Base-by-base conservation (phyloP, 2,113 vertebrate genomes). In the Asarcornis scutulata region DNA sequence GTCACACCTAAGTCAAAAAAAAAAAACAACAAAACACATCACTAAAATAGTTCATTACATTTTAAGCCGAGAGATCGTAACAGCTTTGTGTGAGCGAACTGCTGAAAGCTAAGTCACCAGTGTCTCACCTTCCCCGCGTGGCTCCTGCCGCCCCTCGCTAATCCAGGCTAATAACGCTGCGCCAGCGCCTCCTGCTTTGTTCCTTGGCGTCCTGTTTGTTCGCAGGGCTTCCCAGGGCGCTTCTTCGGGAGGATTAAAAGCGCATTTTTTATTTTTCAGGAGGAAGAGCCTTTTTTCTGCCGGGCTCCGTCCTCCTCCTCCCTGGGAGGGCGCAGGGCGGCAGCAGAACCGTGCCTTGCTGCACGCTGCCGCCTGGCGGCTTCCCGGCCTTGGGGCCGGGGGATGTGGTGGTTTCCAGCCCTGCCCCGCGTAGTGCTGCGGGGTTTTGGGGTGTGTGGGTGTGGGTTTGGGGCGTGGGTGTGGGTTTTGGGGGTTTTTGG, bases 321-420 rank as follows among this genome's bases (percentile, higher is more conserved):
- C 21, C 22, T 13, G 50, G 50, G 50, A 50, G 50, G 50, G 50
- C 50, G 46, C 46, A 11, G 46, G 46, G 46, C 50, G 48, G 48
- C 22, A 22, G 22, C 50, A 13, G 23, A 11, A 20, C 50, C 50
- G 23, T 50, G 50, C 62, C 62, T 84, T 79, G 48, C 68, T 83
- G 56, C 36, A 46, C 44, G 74, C 79, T 83, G 91, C 91, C 91
- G 83, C 82, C 85, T 88, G 52, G 66, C 59, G 91, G 91, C 32
- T 36, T 23, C 68, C 60, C 3, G n/a, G n/a, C n/a, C 22, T 62
- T 13, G n/a, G 59, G 22, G 13, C 15, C 6, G 22, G 59, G 59
- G n/a, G 31, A 13, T 23, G 48, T 12, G 48, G 22, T 7, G 48
- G 48, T 25, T 50, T 50, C 48, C 10, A 20, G 46, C 46, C 46